These are phyloP conservation scores for Micropoecilia bifurca DNA, from an alignment of 2,797 vertebrate species.

Conservation along the genomic window DNA sequence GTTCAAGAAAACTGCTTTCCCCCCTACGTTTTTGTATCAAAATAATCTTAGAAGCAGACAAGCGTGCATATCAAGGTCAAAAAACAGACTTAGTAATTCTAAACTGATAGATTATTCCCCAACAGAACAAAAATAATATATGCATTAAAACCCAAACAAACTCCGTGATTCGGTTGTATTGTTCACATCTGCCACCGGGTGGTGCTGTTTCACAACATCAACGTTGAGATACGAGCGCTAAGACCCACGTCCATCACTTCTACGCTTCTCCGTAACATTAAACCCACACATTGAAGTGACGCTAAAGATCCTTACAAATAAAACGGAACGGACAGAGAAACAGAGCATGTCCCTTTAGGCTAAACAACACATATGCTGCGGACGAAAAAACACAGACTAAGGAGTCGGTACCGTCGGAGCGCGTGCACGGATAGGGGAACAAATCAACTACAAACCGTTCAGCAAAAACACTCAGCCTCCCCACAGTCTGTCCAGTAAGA, in stretches of 20 bases:
- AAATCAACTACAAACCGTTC: conserved; percentile 56
- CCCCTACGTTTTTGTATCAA: neutral
- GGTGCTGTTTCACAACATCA: conserved; percentile 46
- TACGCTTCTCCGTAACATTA: neutral
- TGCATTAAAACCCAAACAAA: neutral
- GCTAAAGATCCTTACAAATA: neutral
- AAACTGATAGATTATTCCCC: neutral
- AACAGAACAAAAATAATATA: neutral
- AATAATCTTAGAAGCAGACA: neutral
- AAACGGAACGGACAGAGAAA: neutral
- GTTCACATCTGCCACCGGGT: conserved; percentile 22
- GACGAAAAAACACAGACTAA: conserved; percentile 1
- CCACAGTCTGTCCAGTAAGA: neutral
- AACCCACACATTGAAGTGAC: neutral
- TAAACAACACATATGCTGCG: neutral
- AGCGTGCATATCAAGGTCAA: neutral
- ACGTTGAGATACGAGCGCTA: neutral
- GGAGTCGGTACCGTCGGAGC: neutral
- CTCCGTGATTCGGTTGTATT: neutral
- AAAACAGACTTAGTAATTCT: neutral
- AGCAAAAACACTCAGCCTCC: conserved; percentile 29
- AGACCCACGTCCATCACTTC: conserved; percentile 22
- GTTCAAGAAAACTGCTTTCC: neutral
- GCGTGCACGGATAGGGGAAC: conserved; percentile 25
- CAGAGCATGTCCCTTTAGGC: neutral